Evolutionary conservation across 2,888 invertebrate species (phyloP), one percentile per base, ranked within the genome.

Genomic region (Polyommatus iphigenia): DNA sequence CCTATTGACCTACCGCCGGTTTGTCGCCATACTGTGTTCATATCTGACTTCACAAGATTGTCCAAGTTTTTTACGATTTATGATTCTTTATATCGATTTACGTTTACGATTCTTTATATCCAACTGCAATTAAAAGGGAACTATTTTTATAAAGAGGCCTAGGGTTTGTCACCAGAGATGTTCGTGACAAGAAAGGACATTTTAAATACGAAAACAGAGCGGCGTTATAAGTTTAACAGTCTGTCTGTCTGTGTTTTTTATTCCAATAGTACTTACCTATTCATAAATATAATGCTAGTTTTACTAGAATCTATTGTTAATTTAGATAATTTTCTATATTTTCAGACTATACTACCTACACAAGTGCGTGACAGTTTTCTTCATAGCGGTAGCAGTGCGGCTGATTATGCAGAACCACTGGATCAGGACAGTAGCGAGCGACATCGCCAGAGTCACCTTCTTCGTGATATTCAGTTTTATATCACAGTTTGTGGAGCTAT

Each of bases 321-420:
- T 24, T 62, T 24, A n/a, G 20, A 59, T 59, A 7, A 7, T 76
- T 80, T 78, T 78, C 46, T 46, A 79, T 80, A 62, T 75, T 88
- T 88, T 18, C 89, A 93, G 93, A 81, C 87, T 93, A 88, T 88
- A 85, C 81, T 86, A 85, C 81, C 79, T 91, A 0, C 93, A 93
- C 83, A 84, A 89, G 79, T 85, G 87, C 0, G 79, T 89, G 18
- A 50, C 90, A 13, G 71, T 87, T 20, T 85, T 90, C 79, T 78
- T 85, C 0, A 24, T 88, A 4, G 79, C 88, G 0, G 80, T 91
- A 2, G 76, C 90, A 3, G 81, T 88, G n/a, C 84, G 92, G 20
- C 77, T 91, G 1, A 80, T 88, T 0, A 81, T 93, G 2, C 85
- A 85, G 77, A 90, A 87, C 78, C 85, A 86, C 2, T 80, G 86